Conservation (phyloP, 2,888 invertebrate species). For the Lycocerus yunnanus region DNA sequence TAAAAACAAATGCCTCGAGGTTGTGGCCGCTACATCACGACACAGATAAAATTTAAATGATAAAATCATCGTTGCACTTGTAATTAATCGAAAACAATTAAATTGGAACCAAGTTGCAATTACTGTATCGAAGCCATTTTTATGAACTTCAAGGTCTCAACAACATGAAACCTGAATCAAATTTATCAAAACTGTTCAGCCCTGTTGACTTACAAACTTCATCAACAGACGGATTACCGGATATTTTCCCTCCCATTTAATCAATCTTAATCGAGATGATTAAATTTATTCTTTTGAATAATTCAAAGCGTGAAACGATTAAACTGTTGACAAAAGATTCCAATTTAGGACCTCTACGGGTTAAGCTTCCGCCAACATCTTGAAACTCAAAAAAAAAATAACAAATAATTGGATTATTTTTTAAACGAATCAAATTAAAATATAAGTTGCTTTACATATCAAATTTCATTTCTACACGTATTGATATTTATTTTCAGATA, state of each 20-base stretch:
- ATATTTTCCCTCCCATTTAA: conserved; percentile 6
- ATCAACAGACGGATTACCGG: not conserved
- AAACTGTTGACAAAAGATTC: conserved; percentile 19
- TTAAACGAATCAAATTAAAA: not conserved
- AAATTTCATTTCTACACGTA: not conserved
- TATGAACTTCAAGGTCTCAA: not conserved
- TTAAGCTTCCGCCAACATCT: conserved; percentile 3
- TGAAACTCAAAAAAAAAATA: not conserved
- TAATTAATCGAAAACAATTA: not conserved
- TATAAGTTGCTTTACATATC: not conserved
- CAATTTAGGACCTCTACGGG: conserved; percentile 1
- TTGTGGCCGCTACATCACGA: not conserved
- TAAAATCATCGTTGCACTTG: not conserved
- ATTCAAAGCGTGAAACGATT: conserved; percentile 15
- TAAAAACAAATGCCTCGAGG: not conserved
- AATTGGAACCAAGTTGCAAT: not conserved
- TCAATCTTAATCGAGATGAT: conserved; percentile 14
- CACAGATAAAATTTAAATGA: not conserved
- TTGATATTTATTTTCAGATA: not conserved
- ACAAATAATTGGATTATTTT: not conserved
- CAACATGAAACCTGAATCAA: not conserved
- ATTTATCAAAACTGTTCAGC: not conserved
- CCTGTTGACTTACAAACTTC: not conserved
- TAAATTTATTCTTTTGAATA: conserved; percentile 23
- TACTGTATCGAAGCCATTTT: not conserved